Evolutionary conservation across 2,888 invertebrate genomes (phyloP).

Genomic region (Gasteruption jaculator): DNA sequence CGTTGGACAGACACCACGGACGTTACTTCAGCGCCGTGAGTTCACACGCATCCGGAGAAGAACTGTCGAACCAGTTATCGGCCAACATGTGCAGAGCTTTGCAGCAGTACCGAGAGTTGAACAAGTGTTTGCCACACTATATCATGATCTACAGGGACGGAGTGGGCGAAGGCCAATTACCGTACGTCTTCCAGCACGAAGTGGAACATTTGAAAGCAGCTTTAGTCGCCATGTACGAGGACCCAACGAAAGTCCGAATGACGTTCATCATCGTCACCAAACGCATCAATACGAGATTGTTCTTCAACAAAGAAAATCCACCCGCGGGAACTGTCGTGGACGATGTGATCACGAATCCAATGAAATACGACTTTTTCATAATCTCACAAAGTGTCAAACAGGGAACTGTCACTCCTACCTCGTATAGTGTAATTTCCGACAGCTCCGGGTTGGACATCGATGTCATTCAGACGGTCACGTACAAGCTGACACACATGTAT

Average conservation of each 20-base stretch:
- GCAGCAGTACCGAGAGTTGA: constrained; percentile 53
- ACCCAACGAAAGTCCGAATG: constrained; percentile 32
- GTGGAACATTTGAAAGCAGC: constrained; percentile 59
- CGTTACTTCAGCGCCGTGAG: constrained; percentile 71
- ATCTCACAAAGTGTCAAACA: constrained; percentile 81
- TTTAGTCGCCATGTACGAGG: constrained; percentile 56
- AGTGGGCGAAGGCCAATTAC: constrained; percentile 88
- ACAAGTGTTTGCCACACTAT: constrained; percentile 58
- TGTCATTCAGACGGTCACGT: constrained; percentile 72
- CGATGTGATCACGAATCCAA: constrained; percentile 74
- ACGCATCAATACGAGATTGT: constrained; percentile 74
- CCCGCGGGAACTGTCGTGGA: constrained; percentile 83
- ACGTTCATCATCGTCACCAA: constrained; percentile 84
- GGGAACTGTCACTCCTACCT: constrained; percentile 86
- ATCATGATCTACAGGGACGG: constrained; percentile 89
- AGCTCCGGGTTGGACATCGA: constrained; percentile 65
- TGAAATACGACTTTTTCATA: constrained; percentile 79
- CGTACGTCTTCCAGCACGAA: constrained; percentile 74
- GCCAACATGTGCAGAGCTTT: constrained; percentile 59
- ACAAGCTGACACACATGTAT: constrained; percentile 81
- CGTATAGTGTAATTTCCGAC: constrained; percentile 83
- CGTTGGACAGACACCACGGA: constrained; percentile 57
- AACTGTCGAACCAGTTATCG: constrained; percentile 69
- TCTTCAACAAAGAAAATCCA: constrained; percentile 63
- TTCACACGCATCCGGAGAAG: constrained; percentile 71